Evolutionary conservation across 2,888 invertebrate genomes (phyloP).

Genomic region (Lymantria monacha): DNA sequence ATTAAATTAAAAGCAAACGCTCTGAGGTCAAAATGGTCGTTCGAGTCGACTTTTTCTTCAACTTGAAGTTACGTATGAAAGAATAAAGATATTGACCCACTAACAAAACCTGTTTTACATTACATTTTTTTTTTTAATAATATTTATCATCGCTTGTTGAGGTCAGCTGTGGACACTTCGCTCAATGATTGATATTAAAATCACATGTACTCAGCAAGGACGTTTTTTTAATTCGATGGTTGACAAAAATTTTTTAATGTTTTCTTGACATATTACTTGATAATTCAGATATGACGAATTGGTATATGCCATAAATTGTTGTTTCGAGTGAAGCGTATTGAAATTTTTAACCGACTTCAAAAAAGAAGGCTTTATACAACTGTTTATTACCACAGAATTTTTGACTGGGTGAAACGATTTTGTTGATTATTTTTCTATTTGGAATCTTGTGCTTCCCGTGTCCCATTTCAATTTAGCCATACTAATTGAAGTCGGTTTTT

Average conservation of each 20-base stretch:
- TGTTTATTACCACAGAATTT: no score
- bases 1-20: background rate
- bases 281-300: no score
- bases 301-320: no score
- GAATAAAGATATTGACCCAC: conserved; percentile 1
- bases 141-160: background rate
- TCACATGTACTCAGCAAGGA: background rate
- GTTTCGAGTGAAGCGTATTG: no score
- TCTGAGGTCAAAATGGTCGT: background rate
- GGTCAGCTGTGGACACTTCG: background rate
- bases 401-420: no score
- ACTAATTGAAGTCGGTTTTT: no score
- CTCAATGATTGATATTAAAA: background rate
- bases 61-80: background rate
- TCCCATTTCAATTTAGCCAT: no score
- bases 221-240: background rate
- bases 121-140: background rate
- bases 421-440: no score
- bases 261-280: no score
- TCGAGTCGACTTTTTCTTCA: background rate
- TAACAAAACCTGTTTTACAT: background rate
- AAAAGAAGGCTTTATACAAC: no score
- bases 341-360: no score
- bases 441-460: no score
- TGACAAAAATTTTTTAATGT: background rate